Base-by-base conservation (phyloP, 2,113 vertebrate genomes). In the Heterotilapia buettikoferi region DNA sequence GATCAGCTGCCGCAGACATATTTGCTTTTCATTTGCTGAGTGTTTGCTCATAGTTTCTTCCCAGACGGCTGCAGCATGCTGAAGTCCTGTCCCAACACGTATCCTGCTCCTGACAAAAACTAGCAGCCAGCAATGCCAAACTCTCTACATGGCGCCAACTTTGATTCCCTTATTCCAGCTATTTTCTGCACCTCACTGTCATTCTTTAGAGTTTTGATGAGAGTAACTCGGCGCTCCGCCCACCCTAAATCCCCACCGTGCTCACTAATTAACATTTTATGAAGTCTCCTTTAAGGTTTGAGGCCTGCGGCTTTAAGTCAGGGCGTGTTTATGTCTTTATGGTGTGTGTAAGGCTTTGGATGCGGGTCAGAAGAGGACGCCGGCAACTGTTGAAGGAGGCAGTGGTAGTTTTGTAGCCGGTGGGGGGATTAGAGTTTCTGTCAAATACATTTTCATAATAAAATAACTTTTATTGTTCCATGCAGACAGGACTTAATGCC, bases 181-280 rank as follows among this genome's bases (percentile, higher is more conserved):
- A 82, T 91, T 83, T 88, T 79, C 52, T 91, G 31, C 79, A 9
- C 59, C 78, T 88, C 78, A 13, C 80, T 86, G 80, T 90, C 33
- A 36, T 78, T 91, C 36, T 68, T 26, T 12, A 66, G 56, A 31
- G 40, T 71, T 85, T 82, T 40, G 53, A 71, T 14, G 56, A 53
- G 68, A 36, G 45, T 6, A 11, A 12, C 82, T 71, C 9, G 50
- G 54, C 2, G 9, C 18, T 9, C 19, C 11, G 6, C 53, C 21
- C 7, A 1, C 47, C 33, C 76, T 29, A 53, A 31, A 16, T 29
- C 68, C 50, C 18, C 68, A 43, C 14, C 38, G 3, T 6, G 57
- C 85, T 86, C 82, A 85, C 61, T 85, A 92, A 90, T 92, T 91
- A 86, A 76, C 6, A 5, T 84, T 90, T 88, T 88, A 89, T 63